A percentile compares a stretch with the other conserved stretches of the same genome.
Conservation (phyloP, 2,797 vertebrate species). For the Helostoma temminkii region DNA sequence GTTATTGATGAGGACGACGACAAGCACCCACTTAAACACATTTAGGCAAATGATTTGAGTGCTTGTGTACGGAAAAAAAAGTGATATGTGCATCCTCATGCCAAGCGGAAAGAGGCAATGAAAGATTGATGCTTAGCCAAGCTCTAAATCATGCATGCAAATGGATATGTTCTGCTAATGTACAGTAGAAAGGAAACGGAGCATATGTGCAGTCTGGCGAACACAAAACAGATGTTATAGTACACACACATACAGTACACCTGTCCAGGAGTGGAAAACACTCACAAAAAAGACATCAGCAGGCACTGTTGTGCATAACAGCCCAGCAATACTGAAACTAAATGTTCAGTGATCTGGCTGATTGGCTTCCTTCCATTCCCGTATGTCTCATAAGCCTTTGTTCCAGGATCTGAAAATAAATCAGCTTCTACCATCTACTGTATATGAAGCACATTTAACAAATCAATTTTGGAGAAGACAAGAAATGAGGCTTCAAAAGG, state of each 20-base stretch:
- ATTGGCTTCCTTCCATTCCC: no score
- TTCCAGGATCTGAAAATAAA: neutral
- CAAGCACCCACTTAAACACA: constrained; percentile 49
- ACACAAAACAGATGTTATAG: constrained; percentile 24
- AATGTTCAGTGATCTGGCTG: no score
- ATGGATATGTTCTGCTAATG: constrained; percentile 55
- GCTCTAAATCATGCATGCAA: constrained; percentile 60
- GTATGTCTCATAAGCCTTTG: neutral
- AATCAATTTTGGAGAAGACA: no score
- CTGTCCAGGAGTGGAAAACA: no score
- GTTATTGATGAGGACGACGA: constrained; percentile 29
- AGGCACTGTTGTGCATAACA: neutral
- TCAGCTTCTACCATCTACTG: neutral
- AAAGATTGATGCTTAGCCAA: constrained; percentile 59
- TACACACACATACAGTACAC: constrained; percentile 6
- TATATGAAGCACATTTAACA: no score
- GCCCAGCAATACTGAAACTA: no score
- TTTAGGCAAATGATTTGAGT: constrained; percentile 37
- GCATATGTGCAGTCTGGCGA: neutral
- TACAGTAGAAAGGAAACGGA: constrained; percentile 22
- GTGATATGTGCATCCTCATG: constrained; percentile 20
- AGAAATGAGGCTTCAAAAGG: neutral
- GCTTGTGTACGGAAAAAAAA: constrained; percentile 3
- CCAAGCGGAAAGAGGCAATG: constrained; percentile 28
- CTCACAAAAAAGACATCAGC: no score